These are phyloP conservation scores for Scytalopus superciliaris DNA, from an alignment of 2,113 vertebrate genomes.

Conservation along the genomic window DNA sequence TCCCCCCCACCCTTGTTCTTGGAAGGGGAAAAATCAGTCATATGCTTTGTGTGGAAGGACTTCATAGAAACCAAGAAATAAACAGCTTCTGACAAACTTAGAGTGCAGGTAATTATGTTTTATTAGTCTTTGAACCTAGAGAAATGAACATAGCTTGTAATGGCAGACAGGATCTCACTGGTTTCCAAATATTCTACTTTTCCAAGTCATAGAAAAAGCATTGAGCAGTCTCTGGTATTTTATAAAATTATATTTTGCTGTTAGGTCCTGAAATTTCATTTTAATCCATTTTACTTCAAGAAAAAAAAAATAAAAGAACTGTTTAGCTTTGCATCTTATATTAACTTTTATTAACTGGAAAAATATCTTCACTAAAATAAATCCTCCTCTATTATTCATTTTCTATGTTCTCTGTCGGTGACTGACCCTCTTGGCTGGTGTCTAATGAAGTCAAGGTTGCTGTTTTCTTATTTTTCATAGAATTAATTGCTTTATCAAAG, in stretches of 20 bases:
- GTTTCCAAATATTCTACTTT: background rate
- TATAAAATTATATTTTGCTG: background rate
- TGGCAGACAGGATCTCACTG: background rate
- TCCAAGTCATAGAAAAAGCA: background rate
- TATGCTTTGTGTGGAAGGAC: background rate
- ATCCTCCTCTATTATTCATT: background rate
- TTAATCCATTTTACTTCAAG: background rate
- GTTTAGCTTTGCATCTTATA: background rate
- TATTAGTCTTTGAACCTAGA: background rate
- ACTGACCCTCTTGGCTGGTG: background rate
- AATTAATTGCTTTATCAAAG: background rate
- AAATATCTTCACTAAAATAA: background rate
- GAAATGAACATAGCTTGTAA: background rate
- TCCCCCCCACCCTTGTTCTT: accelerated
- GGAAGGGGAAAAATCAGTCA: background rate
- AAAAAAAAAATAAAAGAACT: background rate
- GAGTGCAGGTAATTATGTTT: background rate
- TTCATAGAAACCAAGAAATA: background rate
- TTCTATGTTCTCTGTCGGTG: background rate
- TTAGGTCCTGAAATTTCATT: background rate
- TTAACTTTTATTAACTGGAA: background rate
- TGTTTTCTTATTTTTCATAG: background rate
- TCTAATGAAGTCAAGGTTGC: background rate
- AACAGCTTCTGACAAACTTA: background rate
- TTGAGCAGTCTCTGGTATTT: background rate